Evolutionary conservation across 1,140 invertebrate genomes (phyloP).

Genomic region (Magallana gigas): DNA sequence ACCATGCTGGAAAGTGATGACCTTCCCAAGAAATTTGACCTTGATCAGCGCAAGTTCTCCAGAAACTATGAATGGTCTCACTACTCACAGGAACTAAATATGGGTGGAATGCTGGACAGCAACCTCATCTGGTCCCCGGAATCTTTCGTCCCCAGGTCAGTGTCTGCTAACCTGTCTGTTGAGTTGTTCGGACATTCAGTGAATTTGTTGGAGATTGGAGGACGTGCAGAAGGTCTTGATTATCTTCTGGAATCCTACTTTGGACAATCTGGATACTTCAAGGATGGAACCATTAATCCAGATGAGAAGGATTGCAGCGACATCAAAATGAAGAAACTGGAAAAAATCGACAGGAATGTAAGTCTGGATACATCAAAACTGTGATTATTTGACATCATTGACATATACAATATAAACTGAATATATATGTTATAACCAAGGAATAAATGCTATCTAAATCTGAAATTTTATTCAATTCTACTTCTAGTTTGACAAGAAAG

Average conservation of each 20-base stretch:
- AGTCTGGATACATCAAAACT: background rate
- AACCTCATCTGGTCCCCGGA: slow-evolving; percentile 91
- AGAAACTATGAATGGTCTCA: slow-evolving; percentile 86
- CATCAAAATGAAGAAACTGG: slow-evolving; percentile 56
- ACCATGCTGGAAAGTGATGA: slow-evolving; percentile 88
- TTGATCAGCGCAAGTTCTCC: slow-evolving; percentile 92
- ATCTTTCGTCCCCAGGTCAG: slow-evolving; percentile 90
- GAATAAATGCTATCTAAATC: no score
- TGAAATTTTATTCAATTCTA: no score
- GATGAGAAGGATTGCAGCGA: slow-evolving; percentile 33
- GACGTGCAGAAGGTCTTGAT: slow-evolving; percentile 92
- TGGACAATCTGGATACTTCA: slow-evolving; percentile 77
- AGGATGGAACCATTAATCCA: slow-evolving; percentile 47
- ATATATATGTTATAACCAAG: no score
- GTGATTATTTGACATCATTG: no score
- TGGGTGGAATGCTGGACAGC: slow-evolving; percentile 71
- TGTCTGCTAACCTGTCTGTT: slow-evolving; percentile 89
- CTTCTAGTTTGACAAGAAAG: slow-evolving; percentile 45
- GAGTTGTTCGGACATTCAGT: slow-evolving; percentile 92
- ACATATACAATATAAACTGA: no score
- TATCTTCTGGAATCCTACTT: slow-evolving; percentile 90
- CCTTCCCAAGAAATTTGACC: slow-evolving; percentile 87
- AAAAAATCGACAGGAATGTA: slow-evolving; percentile 49
- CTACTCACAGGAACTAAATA: slow-evolving; percentile 71
- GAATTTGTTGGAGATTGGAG: slow-evolving; percentile 91